Base-by-base conservation (phyloP, 1,140 invertebrate genomes). In the Aradophagus sp. region DNA sequence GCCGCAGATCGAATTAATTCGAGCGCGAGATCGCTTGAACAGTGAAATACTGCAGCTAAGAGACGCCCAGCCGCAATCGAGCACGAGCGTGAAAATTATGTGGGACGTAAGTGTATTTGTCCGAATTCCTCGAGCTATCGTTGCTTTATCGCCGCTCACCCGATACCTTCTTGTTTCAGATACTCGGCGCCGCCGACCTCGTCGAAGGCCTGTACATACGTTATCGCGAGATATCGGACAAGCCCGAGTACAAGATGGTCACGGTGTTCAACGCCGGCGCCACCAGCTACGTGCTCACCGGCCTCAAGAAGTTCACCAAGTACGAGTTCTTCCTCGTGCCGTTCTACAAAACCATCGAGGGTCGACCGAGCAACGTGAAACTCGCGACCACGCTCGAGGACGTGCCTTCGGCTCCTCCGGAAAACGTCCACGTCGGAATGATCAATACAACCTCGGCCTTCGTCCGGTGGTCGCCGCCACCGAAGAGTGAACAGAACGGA, bases 141-240 rank as follows among this genome's bases (percentile, higher is more conserved):
- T n/a, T n/a, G n/a, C n/a, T n/a, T n/a, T n/a, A n/a, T n/a, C n/a
- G n/a, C n/a, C n/a, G n/a, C n/a, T n/a, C n/a, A n/a, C n/a, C n/a
- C n/a, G n/a, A n/a, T n/a, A n/a, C n/a, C n/a, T n/a, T n/a, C 20
- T 5, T 29, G 7, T 29, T 29, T 2, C 61, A 89, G 88, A 85
- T 89, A 32, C 79, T 89, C 5, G 86, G 81, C 50, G 85, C 85
- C 14, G 83, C 84, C 2, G 86, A 88, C 56, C 83, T 87, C 73
- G 88, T 97, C 0, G 94, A 98, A 87, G 97, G 97, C 7, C 92
- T 97, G 12, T 97, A 97, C 79, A 93, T 99, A 35, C 91, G 96
- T 58, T 99, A 96, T 81, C 91, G 95, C 55, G 91, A 95, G 76
- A 86, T 93, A 38, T 91, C 90, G 35, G 88, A 89, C 7, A 39